Percentiles rank a stretch among this genome's conserved stretches.
phyloP scores from a whole-genome alignment of 2,888 invertebrate species.

The Unio delphinus region DNA sequence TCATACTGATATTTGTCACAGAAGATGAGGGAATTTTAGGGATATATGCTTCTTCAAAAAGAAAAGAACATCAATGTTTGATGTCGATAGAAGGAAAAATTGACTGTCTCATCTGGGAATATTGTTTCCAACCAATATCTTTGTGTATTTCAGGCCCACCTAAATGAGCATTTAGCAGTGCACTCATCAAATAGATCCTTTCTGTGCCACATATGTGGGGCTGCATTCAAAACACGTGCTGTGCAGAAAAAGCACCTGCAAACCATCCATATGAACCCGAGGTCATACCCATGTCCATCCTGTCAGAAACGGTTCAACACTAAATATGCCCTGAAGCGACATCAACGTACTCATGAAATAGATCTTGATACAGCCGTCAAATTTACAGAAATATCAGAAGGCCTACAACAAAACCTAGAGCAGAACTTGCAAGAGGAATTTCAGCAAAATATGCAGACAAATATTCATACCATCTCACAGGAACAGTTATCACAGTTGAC shows the following conservation, averaged over 20 bases:
- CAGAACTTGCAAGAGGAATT: neutral
- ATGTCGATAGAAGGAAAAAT: too few species aligned
- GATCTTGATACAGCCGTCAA: conserved; percentile 1
- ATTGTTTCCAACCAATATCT: neutral
- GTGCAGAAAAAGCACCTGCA: conserved; percentile 71
- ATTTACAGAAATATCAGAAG: neutral
- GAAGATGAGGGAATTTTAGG: too few species aligned
- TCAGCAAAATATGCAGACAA: neutral
- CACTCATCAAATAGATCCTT: conserved; percentile 73
- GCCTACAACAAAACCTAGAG: neutral
- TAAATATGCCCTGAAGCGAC: conserved; percentile 69
- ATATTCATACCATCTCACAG: neutral
- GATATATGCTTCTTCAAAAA: too few species aligned
- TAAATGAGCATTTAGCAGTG: conserved; percentile 67
- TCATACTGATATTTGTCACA: too few species aligned
- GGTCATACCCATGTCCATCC: conserved; percentile 63
- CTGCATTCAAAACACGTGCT: conserved; percentile 72
- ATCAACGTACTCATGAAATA: conserved; percentile 64
- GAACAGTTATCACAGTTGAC: conserved; percentile 2
- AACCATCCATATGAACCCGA: conserved; percentile 70
- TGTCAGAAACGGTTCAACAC: conserved; percentile 72
- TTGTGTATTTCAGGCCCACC: conserved; percentile 61
- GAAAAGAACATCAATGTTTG: too few species aligned
- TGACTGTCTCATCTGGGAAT: too few species aligned
- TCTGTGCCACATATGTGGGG: conserved; percentile 75